Base-by-base conservation (phyloP, 53 echinoderm and acorn worm species). In the Paracentrotus lividus region DNA sequence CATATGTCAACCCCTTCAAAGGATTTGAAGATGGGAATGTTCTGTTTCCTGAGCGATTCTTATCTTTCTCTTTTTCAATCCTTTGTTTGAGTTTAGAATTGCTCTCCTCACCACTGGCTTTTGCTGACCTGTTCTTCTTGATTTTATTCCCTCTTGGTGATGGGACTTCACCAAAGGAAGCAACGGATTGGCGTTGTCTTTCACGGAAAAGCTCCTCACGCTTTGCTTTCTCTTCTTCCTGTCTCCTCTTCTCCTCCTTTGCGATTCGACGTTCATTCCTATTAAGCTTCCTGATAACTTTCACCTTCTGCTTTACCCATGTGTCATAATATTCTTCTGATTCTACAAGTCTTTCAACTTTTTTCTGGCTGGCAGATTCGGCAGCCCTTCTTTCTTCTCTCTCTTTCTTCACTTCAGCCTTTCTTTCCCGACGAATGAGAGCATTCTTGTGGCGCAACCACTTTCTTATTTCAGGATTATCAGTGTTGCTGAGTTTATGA, bases 371-470 rank as follows among this genome's bases (percentile, higher is more conserved):
- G 59, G 84, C 42, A 8, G 33, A 47, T 26, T 94, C 66, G 2
- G 88, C 95, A 3, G 90, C 91, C n/a, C 56, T 36, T 53, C 64
- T 49, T 65, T 94, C 75, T 24, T 78, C 88, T 49, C 85, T 77
- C 86, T 96, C 96, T 72, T 94, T 93, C 57, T 69, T 93, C 68
- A 64, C 52, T 29, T 96, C 93, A 10, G 49, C 93, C 57, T 86
- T 94, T 31, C 86, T 88, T 65, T 96, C 93, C 72, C 85, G 93
- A 20, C 98, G 85, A 32, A 93, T 94, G 49, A 96, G 14, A 75
- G 93, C 95, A 33, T 98, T 97, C 93, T 98, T 98, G 49, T 93
- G 90, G 51, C 53, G 49, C 55, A 98, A 89, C 98, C 98, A 98
- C 31, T 53, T 60, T 66, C 87, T 84, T 12, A 98, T 67, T 0